phyloP scores from a whole-genome alignment of 2,113 vertebrate genomes.

The Mola mola region DNA sequence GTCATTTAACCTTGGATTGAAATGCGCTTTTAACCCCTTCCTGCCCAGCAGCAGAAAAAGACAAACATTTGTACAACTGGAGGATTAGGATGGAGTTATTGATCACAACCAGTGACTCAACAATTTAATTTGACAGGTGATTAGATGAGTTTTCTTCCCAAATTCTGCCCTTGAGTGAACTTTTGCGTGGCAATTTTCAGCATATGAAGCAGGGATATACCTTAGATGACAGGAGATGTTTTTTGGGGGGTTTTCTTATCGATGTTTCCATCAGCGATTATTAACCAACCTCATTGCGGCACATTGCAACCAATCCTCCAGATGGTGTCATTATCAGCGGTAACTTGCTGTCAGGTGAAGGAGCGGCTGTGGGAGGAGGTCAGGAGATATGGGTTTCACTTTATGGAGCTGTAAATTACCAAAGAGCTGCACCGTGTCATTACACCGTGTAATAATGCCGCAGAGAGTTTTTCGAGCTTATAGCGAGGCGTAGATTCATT shows the following conservation, averaged over 20 bases:
- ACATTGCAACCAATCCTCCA: constrained; percentile 19
- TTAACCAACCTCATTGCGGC: constrained; percentile 1
- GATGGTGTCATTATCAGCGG: constrained; percentile 30
- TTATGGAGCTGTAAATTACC: constrained; percentile 46
- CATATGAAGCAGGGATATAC: constrained; percentile 23
- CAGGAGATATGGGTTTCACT: constrained; percentile 32
- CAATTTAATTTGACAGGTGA: constrained; percentile 44
- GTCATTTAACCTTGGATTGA: constrained; percentile 19
- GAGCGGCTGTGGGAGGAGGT: constrained; percentile 41
- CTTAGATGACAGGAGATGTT: background rate
- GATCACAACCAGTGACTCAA: constrained; percentile 44
- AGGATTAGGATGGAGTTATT: too few relatives aligned
- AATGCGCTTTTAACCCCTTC: background rate
- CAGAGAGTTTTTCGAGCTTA: background rate
- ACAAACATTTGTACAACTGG: too few relatives aligned
- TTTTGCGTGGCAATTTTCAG: background rate
- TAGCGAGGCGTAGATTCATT: background rate
- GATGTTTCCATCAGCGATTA: background rate
- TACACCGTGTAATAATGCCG: constrained; percentile 10
- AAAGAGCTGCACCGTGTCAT: constrained; percentile 13
- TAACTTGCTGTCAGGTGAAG: constrained; percentile 46
- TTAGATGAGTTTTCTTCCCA: too few relatives aligned
- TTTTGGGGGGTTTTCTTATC: background rate
- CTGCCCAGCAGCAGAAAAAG: too few relatives aligned
- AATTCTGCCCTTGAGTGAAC: too few relatives aligned